A percentile compares a stretch with the other conserved stretches of the same genome.
Conservation (phyloP, 2,797 vertebrate species). For the Knipowitschia caucasica region DNA sequence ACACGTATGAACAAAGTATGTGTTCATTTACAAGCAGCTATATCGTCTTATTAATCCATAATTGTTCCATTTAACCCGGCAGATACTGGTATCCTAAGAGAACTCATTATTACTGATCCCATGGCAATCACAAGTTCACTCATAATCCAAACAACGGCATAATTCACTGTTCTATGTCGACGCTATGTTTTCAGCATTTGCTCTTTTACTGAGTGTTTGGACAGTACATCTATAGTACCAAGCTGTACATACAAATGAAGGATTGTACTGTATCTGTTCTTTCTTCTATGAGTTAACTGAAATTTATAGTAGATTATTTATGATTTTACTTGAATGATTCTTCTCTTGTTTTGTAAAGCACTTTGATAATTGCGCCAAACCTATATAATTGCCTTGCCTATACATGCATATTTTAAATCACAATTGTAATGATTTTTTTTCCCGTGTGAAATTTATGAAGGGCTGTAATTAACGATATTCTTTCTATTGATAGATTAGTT, state of each 20-base stretch:
- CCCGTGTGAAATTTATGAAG: no score
- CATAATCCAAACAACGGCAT: not conserved
- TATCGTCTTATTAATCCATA: not conserved
- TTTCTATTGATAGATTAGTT: no score
- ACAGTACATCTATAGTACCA: not conserved
- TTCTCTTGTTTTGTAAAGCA: no score
- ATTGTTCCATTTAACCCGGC: not conserved
- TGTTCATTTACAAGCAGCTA: not conserved
- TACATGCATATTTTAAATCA: no score
- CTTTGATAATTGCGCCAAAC: no score
- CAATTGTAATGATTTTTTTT: no score
- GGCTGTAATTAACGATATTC: no score
- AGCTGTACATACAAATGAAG: not conserved
- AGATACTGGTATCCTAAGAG: not conserved
- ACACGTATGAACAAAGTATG: not conserved
- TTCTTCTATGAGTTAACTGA: no score
- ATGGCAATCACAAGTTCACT: not conserved
- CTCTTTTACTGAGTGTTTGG: not conserved
- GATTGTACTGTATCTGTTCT: no score
- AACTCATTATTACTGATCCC: not conserved
- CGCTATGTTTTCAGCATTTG: not conserved
- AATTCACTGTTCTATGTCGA: not conserved
- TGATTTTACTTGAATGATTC: no score
- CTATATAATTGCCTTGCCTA: no score
- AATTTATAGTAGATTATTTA: no score